Evolutionary conservation across 1,140 invertebrate species (phyloP).

Genomic region (Ostrea edulis): DNA sequence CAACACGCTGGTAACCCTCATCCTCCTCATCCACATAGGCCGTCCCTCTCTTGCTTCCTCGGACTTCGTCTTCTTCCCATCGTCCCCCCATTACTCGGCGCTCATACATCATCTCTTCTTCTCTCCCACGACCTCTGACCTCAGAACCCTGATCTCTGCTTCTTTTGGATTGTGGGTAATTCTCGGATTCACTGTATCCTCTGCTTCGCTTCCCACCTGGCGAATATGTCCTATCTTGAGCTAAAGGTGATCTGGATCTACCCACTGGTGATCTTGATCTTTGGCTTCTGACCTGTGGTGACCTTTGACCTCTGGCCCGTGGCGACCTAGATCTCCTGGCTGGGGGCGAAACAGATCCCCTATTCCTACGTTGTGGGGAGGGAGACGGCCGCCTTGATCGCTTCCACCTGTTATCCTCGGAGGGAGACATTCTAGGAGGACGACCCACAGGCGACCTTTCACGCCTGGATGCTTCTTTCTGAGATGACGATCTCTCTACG

Average conservation of each 20-base stretch:
- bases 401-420: constrained; percentile 9
- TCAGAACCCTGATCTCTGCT: not conserved
- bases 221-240: not conserved
- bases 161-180: constrained; percentile 17
- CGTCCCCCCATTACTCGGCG: constrained; percentile 2
- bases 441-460: not conserved
- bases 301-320: not conserved
- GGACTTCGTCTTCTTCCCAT: constrained; percentile 1
- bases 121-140: constrained; percentile 9
- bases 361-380: not conserved
- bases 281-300: not conserved
- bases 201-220: not conserved
- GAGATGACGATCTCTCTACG: not conserved
- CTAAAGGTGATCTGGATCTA: not conserved
- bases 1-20: not conserved
- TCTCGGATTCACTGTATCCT: not conserved
- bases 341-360: not conserved
- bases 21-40: constrained; percentile 4
- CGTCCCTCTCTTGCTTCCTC: not conserved
- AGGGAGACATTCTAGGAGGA: not conserved
- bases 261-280: not conserved
- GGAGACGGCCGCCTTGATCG: not conserved
- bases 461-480: not conserved
- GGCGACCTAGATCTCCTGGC: not conserved
- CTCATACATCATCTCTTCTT: constrained; percentile 1